These are phyloP conservation scores for Zingel zingel DNA, from an alignment of 2,113 vertebrate genomes.

Conservation along the genomic window DNA sequence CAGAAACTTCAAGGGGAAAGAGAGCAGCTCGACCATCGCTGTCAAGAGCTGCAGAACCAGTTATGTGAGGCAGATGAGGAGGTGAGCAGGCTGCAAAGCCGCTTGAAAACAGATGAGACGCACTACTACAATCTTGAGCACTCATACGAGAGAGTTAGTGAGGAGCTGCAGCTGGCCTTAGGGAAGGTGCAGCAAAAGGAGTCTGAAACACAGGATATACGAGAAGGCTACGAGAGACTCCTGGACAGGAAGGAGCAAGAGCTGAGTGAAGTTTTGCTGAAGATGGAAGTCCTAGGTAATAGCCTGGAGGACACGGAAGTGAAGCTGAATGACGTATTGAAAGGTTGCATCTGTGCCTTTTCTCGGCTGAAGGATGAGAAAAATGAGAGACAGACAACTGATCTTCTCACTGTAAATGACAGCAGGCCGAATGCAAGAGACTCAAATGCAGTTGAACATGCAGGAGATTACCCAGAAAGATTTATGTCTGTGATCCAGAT, in stretches of 20 bases:
- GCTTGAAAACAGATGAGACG: slow-evolving; percentile 86
- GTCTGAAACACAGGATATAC: slow-evolving; percentile 84
- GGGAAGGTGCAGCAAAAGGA: slow-evolving; percentile 86
- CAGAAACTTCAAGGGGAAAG: slow-evolving; percentile 89
- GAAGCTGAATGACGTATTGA: slow-evolving; percentile 79
- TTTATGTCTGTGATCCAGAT: slow-evolving; percentile 91
- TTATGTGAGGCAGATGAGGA: slow-evolving; percentile 83
- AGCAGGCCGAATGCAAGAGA: slow-evolving; percentile 55
- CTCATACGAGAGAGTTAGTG: slow-evolving; percentile 82
- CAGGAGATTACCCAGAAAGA: slow-evolving; percentile 82
- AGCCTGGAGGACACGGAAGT: slow-evolving; percentile 89
- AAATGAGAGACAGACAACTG: slow-evolving; percentile 40
- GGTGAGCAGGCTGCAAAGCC: slow-evolving; percentile 84
- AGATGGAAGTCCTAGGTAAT: slow-evolving; percentile 89
- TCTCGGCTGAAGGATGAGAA: slow-evolving; percentile 63
- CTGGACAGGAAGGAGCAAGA: slow-evolving; percentile 90
- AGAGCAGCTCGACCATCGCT: slow-evolving; percentile 80
- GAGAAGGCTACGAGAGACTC: slow-evolving; percentile 85
- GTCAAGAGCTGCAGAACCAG: slow-evolving; percentile 89
- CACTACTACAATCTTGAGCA: slow-evolving; percentile 90
- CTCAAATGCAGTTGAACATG: slow-evolving; percentile 55
- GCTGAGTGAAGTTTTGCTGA: slow-evolving; percentile 89
- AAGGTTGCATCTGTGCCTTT: slow-evolving; percentile 38
- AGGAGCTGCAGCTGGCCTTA: slow-evolving; percentile 86
- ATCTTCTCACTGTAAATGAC: slow-evolving; percentile 15